Evolutionary conservation across 2,797 vertebrate genomes (phyloP), one percentile per base, ranked within the genome.

Genomic region (Pachyuromys duprasi): DNA sequence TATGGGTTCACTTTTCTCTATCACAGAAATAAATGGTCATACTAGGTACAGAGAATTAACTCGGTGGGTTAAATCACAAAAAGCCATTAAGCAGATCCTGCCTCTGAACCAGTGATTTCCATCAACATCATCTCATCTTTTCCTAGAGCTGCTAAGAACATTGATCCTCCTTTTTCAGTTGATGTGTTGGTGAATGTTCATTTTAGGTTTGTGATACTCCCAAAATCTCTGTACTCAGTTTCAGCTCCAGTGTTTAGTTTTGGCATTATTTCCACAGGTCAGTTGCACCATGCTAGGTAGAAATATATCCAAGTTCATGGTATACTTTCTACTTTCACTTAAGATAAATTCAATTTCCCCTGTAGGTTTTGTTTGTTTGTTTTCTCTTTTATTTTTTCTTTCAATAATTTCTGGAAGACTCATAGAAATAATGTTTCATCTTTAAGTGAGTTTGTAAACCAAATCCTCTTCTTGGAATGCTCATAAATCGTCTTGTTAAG

Each of bases 381-480:
- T 49, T 67, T 42, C 26, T 75, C 13, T 49, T 78, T 13, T 22
- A 14, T 26, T 3, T 92, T 88, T 33, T 24, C 11, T 70, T 79
- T 79, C 28, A 24, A 5, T 84, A 4, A 39, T 70, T 93, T 92
- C 86, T 2, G 45, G 63, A 82, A 86, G 7, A 60, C 39, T 79
- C 65, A 74, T 63, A 94, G 28, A 63, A 82, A 86, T 20, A 18
- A 57, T 69, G 33, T 65, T 28, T 69, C 9, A 2, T 53, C 36
- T 95, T 88, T 95, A 95, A 86, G 9, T 15, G 17, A 39, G 55
- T 67, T 81, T 78, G 69, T 49, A 95, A 80, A 76, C 26, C 17
- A 72, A 78, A 82, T 11, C 82, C 5, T 95, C 33, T 69, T 89
- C 49, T 93, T 45, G 49, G 49, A 84, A 33, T 74, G 45, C 11